phyloP scores from a whole-genome alignment of 2,113 vertebrate genomes.

The Archocentrus centrarchus region DNA sequence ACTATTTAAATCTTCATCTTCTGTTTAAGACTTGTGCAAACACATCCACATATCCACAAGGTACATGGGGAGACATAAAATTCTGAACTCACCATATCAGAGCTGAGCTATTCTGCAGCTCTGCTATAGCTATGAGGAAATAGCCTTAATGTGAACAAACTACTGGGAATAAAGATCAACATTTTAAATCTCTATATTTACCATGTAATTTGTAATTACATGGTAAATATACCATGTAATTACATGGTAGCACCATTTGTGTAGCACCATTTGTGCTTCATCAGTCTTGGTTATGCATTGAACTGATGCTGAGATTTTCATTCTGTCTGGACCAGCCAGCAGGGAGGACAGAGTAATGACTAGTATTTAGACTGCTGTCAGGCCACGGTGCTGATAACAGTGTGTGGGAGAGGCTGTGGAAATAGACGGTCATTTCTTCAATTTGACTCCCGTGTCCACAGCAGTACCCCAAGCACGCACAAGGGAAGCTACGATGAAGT shows the following conservation, averaged over 20 bases:
- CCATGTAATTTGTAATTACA: slow-evolving; percentile 10
- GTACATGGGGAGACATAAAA: not conserved
- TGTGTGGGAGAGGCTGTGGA: slow-evolving; percentile 29
- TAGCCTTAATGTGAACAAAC: not conserved
- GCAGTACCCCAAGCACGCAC: not conserved
- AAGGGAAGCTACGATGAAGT: not conserved
- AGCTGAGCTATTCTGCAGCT: not conserved
- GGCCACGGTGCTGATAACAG: slow-evolving; percentile 31
- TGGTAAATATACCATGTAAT: no score
- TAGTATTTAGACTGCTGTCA: slow-evolving; percentile 37
- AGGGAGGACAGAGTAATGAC: slow-evolving; percentile 33
- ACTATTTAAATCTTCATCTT: slow-evolving; percentile 32
- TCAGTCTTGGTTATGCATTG: slow-evolving; percentile 14
- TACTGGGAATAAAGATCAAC: not conserved
- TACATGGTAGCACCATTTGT: not conserved
- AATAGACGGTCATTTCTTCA: slow-evolving; percentile 38
- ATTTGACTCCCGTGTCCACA: not conserved
- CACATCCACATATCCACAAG: not conserved
- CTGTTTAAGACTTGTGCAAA: slow-evolving; percentile 15
- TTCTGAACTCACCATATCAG: not conserved
- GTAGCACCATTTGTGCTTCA: not conserved
- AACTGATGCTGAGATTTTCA: not conserved
- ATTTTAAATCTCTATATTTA: not conserved
- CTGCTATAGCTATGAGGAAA: not conserved
- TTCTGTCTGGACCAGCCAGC: slow-evolving; percentile 16